These are phyloP conservation scores for Bombus terrestris DNA, from an alignment of 1,140 invertebrate genomes.

Conservation along the genomic window DNA sequence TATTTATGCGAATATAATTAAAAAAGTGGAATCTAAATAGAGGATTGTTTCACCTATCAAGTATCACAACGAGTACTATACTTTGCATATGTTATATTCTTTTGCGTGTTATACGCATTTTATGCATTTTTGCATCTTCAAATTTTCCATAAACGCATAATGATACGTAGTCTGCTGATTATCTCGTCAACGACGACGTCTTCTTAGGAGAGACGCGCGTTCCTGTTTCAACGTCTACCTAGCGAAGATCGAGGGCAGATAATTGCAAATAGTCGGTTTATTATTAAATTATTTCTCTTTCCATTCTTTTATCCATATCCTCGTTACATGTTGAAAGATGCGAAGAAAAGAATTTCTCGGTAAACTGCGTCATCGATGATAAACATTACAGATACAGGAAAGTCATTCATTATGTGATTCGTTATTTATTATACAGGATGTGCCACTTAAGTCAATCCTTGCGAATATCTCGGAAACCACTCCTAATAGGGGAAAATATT, in stretches of 20 bases:
- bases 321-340: not conserved
- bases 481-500: too few relatives aligned
- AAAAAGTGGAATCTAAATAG: too few relatives aligned
- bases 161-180: too few relatives aligned
- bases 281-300: constrained; percentile 11
- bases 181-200: not conserved
- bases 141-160: too few relatives aligned
- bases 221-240: not conserved
- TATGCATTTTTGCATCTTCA: too few relatives aligned
- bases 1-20: too few relatives aligned
- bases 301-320: not conserved
- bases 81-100: too few relatives aligned
- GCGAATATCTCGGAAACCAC: too few relatives aligned
- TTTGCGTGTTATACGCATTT: too few relatives aligned
- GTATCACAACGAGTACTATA: too few relatives aligned
- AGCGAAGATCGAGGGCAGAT: not conserved
- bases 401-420: not conserved
- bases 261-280: constrained; percentile 9
- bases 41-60: too few relatives aligned
- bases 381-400: not conserved
- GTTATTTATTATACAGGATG: constrained; percentile 18
- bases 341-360: not conserved
- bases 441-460: too few relatives aligned
- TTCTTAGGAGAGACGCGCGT: not conserved
- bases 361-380: constrained; percentile 13